Conservation (phyloP, 2,888 invertebrate genomes). For the Resseliella maxima region DNA sequence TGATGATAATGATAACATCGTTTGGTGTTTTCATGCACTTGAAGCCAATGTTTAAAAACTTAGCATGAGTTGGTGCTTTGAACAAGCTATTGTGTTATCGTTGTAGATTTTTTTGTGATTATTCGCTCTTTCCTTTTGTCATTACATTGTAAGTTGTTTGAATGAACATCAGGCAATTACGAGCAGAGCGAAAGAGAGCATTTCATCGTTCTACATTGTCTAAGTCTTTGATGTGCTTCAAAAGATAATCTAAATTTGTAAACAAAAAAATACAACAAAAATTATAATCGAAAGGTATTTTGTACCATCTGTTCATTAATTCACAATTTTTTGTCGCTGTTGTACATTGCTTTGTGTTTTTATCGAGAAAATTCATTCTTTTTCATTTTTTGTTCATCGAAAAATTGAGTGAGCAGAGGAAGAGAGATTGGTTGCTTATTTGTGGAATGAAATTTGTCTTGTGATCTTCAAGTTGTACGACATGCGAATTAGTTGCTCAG, state of each 20-base stretch:
- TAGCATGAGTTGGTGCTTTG: not conserved
- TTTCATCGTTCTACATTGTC: not conserved
- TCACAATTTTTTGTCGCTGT: not conserved
- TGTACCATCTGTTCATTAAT: not conserved
- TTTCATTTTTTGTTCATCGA: not conserved
- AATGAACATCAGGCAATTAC: not conserved
- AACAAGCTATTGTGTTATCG: not conserved
- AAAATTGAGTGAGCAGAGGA: not conserved
- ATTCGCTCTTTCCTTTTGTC: not conserved
- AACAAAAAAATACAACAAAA: not conserved
- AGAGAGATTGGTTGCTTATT: not conserved
- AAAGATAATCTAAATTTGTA: constrained; percentile 43
- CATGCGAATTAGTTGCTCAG: not conserved
- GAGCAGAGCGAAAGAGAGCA: not conserved
- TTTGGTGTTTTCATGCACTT: not conserved
- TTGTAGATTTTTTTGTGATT: not conserved
- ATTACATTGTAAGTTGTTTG: not conserved
- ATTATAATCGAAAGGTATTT: not conserved
- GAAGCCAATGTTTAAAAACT: not conserved
- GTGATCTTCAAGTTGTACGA: not conserved
- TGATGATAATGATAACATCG: not conserved
- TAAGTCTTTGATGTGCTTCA: not conserved
- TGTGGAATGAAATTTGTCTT: not conserved
- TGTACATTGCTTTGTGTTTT: too few relatives aligned
- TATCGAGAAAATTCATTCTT: not conserved